Evolutionary conservation across 2,888 invertebrate species (phyloP).

Genomic region (Euproctis similis): DNA sequence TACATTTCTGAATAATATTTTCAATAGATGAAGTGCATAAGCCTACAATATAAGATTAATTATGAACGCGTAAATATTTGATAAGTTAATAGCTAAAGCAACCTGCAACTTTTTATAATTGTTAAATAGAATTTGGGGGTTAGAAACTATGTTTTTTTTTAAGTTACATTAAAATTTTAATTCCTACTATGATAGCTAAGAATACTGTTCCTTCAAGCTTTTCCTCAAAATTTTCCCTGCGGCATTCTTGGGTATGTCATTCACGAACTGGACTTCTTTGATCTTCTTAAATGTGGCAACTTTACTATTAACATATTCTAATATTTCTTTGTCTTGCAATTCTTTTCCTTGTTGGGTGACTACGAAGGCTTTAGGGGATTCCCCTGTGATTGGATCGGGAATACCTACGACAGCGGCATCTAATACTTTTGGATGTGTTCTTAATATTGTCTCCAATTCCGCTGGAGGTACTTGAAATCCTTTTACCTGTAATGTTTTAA

Average conservation of each 20-base stretch:
- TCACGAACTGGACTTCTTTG: conserved; percentile 78
- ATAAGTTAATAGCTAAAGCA: too few species aligned
- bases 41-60: too few species aligned
- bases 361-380: conserved; percentile 85
- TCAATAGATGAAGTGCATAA: too few species aligned
- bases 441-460: conserved; percentile 85
- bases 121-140: too few species aligned
- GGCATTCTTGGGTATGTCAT: conserved; percentile 82
- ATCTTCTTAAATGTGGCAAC: conserved; percentile 85
- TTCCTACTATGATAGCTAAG: too few species aligned
- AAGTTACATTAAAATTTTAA: too few species aligned
- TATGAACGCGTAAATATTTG: too few species aligned
- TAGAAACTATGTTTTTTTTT: too few species aligned
- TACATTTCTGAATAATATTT: too few species aligned
- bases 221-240: conserved; percentile 86
- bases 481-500: too few species aligned
- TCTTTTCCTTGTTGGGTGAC: conserved; percentile 68
- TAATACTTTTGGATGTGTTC: conserved; percentile 82
- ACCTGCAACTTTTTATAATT: too few species aligned
- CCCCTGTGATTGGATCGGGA: conserved; percentile 82
- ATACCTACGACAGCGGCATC: conserved; percentile 92
- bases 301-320: conserved; percentile 78
- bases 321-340: conserved; percentile 72
- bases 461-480: conserved; percentile 90
- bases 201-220: conserved; percentile 67